A percentile compares a stretch with the other conserved stretches of the same genome.
phyloP scores from a whole-genome alignment of 2,888 invertebrate species.

The Synanthedon myopaeformis region DNA sequence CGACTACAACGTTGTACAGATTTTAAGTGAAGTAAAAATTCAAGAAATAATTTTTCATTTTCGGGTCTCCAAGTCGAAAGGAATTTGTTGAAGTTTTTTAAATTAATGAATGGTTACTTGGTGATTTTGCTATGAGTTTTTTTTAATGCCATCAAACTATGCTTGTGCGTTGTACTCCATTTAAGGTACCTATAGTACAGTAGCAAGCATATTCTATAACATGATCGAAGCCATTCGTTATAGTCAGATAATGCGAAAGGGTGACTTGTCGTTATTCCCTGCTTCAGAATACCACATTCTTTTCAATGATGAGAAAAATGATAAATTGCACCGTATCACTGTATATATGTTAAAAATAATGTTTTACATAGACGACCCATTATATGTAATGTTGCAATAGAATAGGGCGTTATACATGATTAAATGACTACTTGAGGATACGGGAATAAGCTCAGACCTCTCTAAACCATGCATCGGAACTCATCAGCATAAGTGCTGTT shows the following conservation, averaged over 20 bases:
- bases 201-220: slow-evolving; percentile 16
- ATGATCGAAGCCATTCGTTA: slow-evolving; percentile 16
- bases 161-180: neutral
- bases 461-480: no score
- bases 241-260: slow-evolving; percentile 27
- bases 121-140: slow-evolving; percentile 10
- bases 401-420: no score
- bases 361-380: no score
- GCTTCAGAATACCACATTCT: slow-evolving; percentile 17
- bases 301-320: slow-evolving; percentile 12
- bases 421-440: no score
- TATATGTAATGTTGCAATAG: no score
- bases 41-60: slow-evolving; percentile 60
- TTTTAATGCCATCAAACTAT: neutral
- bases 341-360: neutral
- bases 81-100: slow-evolving; percentile 45
- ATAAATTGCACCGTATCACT: slow-evolving; percentile 13
- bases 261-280: slow-evolving; percentile 28
- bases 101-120: slow-evolving; percentile 32
- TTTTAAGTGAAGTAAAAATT: slow-evolving; percentile 66
- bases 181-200: slow-evolving; percentile 8
- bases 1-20: slow-evolving; percentile 66
- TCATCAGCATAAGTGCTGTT: no score
- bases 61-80: slow-evolving; percentile 35
- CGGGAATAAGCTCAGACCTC: no score